These are phyloP conservation scores for Tetrax tetrax DNA, from an alignment of 2,113 vertebrate species.

Conservation along the genomic window DNA sequence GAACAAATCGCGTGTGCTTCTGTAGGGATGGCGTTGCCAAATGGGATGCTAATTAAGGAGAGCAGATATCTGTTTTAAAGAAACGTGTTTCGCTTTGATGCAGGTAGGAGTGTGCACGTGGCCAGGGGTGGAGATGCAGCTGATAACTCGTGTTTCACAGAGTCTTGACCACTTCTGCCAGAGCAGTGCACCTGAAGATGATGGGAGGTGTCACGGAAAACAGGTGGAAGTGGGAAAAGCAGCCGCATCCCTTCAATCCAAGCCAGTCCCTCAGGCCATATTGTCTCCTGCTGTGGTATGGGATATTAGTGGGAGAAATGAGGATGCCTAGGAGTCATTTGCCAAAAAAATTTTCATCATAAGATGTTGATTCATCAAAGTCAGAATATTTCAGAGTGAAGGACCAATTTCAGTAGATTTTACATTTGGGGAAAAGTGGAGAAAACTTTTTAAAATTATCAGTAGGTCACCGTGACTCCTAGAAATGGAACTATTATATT, in stretches of 20 bases:
- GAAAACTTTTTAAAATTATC: not conserved
- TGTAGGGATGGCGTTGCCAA: not conserved
- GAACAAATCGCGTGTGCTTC: not conserved
- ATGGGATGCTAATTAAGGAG: not conserved
- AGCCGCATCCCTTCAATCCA: not conserved
- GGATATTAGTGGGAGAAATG: not conserved
- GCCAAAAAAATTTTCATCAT: not conserved
- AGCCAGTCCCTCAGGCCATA: not conserved
- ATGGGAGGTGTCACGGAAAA: not conserved
- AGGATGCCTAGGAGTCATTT: not conserved
- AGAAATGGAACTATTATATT: not conserved
- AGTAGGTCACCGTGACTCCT: not conserved
- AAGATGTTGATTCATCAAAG: slow-evolving; percentile 34
- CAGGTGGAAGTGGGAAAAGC: not conserved
- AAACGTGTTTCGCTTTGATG: rapidly evolving
- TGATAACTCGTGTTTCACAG: rapidly evolving
- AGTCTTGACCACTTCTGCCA: not conserved
- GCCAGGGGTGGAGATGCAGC: not conserved
- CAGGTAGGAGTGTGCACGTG: not conserved
- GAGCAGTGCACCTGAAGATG: not conserved
- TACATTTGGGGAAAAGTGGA: not conserved
- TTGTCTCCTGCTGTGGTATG: rapidly evolving
- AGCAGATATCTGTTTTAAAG: not conserved
- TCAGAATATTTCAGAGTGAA: not conserved
- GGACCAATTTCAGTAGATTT: slow-evolving; percentile 27